A percentile compares a stretch with the other conserved stretches of the same genome.
Evolutionary conservation across 2,113 vertebrate species (phyloP).

Genomic region (Deroptyus accipitrinus): DNA sequence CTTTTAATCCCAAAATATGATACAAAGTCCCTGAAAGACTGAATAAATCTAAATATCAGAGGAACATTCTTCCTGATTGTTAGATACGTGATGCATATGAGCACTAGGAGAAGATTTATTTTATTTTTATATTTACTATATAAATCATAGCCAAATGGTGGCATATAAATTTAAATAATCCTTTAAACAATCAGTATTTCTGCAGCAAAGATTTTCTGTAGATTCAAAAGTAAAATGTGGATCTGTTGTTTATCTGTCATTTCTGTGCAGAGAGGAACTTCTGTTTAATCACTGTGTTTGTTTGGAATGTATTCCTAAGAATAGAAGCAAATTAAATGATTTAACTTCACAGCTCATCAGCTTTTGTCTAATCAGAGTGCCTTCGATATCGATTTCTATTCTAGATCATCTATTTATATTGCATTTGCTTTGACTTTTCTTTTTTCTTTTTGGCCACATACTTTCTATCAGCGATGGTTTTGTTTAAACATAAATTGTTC

Average conservation of each 20-base stretch:
- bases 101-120: background rate
- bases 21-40: background rate
- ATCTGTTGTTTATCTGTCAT: background rate
- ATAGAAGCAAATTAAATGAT: slow-evolving; percentile 17
- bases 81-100: background rate
- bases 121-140: background rate
- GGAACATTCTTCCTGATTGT: background rate
- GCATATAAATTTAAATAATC: background rate
- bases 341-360: slow-evolving; percentile 11
- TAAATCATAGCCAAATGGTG: background rate
- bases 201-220: background rate
- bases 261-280: background rate
- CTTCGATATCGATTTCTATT: slow-evolving; percentile 23
- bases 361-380: slow-evolving; percentile 28
- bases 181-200: background rate
- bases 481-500: background rate
- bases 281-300: slow-evolving; percentile 25
- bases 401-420: slow-evolving; percentile 19
- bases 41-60: background rate
- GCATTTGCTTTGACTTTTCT: background rate
- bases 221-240: background rate
- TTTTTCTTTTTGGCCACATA: background rate
- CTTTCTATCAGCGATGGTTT: background rate
- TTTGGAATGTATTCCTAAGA: slow-evolving; percentile 25
- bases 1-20: background rate